Evolutionary conservation across 2,888 invertebrate species (phyloP).

Genomic region (Lasioglossum malachurum): DNA sequence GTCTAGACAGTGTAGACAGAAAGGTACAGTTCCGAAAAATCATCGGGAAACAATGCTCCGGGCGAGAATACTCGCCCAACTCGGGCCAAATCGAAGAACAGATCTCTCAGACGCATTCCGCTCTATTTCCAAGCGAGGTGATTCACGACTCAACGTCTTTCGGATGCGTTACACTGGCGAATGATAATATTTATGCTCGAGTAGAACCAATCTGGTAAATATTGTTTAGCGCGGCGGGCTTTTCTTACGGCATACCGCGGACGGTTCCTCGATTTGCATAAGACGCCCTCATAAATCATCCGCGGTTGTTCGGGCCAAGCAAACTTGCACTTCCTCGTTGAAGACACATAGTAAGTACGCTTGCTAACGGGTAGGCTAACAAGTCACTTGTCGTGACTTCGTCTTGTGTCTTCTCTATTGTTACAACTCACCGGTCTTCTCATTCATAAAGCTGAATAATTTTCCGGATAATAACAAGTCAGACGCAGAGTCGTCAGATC

Average conservation of each 20-base stretch:
- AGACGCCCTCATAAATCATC: slow-evolving; percentile 63
- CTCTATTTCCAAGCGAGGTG: slow-evolving; percentile 47
- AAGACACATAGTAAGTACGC: slow-evolving; percentile 46
- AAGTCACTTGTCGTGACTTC: slow-evolving; percentile 35
- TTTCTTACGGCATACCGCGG: slow-evolving; percentile 3
- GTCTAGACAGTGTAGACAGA: background rate
- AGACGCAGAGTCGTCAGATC: no score
- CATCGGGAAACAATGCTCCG: background rate
- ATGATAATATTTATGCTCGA: slow-evolving; percentile 48
- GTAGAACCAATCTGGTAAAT: slow-evolving; percentile 45
- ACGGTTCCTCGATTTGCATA: slow-evolving; percentile 59
- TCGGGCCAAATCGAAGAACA: background rate
- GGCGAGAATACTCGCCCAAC: background rate
- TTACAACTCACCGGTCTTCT: background rate
- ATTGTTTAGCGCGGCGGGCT: slow-evolving; percentile 38
- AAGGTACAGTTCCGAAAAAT: background rate
- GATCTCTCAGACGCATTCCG: background rate
- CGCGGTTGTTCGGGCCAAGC: slow-evolving; percentile 28
- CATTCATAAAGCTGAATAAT: background rate
- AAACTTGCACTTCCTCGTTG: slow-evolving; percentile 49
- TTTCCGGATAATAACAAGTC: no score
- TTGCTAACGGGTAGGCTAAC: slow-evolving; percentile 41
- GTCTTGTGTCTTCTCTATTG: slow-evolving; percentile 14
- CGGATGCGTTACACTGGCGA: slow-evolving; percentile 20
- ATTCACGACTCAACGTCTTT: slow-evolving; percentile 36